Evolutionary conservation across 2,888 invertebrate species (phyloP).

Genomic region (Tanytarsus gracilentus): DNA sequence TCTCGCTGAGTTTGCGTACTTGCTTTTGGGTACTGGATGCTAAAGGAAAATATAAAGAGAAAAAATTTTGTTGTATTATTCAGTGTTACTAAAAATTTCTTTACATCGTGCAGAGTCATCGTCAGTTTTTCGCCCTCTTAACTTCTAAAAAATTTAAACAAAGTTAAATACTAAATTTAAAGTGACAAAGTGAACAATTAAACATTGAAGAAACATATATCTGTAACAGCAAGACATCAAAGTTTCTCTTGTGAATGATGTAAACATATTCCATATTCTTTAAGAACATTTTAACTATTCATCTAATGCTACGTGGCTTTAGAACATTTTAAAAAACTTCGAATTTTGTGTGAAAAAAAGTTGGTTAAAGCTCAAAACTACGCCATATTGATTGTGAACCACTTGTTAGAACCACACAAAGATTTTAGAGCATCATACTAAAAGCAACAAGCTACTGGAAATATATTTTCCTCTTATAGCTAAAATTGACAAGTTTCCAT

Average conservation of each 20-base stretch:
- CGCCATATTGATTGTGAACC: constrained; percentile 28
- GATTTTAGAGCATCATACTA: constrained; percentile 16
- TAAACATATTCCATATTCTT: no score
- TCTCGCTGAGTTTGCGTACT: constrained; percentile 21
- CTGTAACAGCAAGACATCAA: no score
- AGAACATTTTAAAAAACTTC: background rate
- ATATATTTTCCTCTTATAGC: no score
- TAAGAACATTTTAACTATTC: background rate
- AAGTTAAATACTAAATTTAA: background rate
- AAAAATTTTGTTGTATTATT: no score
- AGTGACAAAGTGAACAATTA: no score
- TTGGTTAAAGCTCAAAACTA: background rate
- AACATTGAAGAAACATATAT: no score
- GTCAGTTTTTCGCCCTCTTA: background rate
- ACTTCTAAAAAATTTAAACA: background rate
- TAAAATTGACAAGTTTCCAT: no score
- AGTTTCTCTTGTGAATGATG: no score
- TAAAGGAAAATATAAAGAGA: background rate
- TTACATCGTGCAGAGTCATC: background rate
- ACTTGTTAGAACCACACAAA: constrained; percentile 29
- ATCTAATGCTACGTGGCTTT: background rate
- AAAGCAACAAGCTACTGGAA: constrained; percentile 28
- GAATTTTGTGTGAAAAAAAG: background rate
- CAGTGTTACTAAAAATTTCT: constrained; percentile 8
- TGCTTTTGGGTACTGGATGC: constrained; percentile 12